These are phyloP conservation scores for Schizaphis graminum DNA, from an alignment of 2,888 invertebrate genomes.

Conservation along the genomic window DNA sequence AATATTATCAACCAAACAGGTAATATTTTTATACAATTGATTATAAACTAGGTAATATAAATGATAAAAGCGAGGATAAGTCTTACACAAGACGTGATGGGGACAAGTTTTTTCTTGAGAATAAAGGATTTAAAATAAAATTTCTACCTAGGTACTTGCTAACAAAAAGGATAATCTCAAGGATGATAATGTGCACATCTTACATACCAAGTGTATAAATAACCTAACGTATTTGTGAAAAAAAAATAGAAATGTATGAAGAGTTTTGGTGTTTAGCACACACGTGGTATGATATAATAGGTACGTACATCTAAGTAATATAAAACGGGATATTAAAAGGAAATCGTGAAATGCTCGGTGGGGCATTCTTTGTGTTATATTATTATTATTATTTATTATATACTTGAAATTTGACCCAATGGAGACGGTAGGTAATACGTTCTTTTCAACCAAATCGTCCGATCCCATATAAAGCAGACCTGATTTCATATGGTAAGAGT, in stretches of 20 bases:
- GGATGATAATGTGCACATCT: neutral
- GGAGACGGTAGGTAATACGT: neutral
- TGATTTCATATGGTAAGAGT: neutral
- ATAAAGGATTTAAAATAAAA: neutral
- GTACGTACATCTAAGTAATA: conserved; percentile 33
- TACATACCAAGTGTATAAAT: neutral
- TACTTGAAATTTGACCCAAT: conserved; percentile 49
- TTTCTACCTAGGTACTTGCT: neutral
- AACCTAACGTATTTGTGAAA: neutral
- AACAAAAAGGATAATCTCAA: neutral
- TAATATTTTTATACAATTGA: neutral
- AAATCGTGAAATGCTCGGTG: conserved; percentile 33
- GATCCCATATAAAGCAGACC: conserved; percentile 38
- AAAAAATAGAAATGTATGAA: neutral
- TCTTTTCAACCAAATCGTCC: conserved; percentile 18
- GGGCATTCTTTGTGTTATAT: conserved; percentile 11
- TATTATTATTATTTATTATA: conserved; percentile 43
- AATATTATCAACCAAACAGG: neutral
- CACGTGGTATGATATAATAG: neutral
- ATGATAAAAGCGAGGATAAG: neutral
- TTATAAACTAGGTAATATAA: neutral
- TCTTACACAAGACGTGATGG: neutral
- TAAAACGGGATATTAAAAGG: conserved; percentile 57
- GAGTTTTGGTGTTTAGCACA: neutral
- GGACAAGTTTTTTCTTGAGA: neutral